Base-by-base conservation (phyloP, 2,888 invertebrate genomes). In the Euzetes globulus region DNA sequence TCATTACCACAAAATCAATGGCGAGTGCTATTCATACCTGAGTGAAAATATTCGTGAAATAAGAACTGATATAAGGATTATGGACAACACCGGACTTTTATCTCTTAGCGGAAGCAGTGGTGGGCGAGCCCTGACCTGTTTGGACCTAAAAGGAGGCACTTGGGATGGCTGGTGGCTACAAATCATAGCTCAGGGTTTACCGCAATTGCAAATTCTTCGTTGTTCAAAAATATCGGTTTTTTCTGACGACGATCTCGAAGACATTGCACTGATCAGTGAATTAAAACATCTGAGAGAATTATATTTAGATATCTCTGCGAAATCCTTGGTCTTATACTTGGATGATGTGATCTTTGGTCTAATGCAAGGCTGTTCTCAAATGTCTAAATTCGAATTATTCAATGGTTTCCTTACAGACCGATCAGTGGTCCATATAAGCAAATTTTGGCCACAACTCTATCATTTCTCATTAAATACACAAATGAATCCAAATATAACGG, bases 331-430 rank as follows among this genome's bases (percentile, higher is more conserved):
- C 19, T 58, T 58, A 58, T 58, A 58, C 25, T 58, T 58, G 13
- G 58, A 58, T 25, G 58, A 58, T 25, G 58, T 25, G 11, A 6
- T 58, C 58, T 58, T 19, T 58, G 25, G 58, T 5, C 19, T 58
- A 58, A 58, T 58, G 58, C 58, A 58, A 22, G 58, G 58, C 19
- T 58, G 58, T 58, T 22, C 58, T 22, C 58, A 58, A 25, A 58
- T 58, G 58, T 4, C 5, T 25, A 58, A 58, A 58, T 58, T 58
- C 19, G 58, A 58, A 58, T 58, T 58, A 25, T 58, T 58, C 22
- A 58, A 58, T 22, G 58, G 22, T 58, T 25, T 58, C 25, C 13
- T 58, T 19, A 58, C 58, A 4, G 58, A 58, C 25, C n/a, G 58
- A 25, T 58, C 58, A 19, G 6, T 58, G 19, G 13, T 58, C 19